These are phyloP conservation scores for Dendrolimus pini DNA, from an alignment of 2,888 invertebrate genomes.

Conservation along the genomic window DNA sequence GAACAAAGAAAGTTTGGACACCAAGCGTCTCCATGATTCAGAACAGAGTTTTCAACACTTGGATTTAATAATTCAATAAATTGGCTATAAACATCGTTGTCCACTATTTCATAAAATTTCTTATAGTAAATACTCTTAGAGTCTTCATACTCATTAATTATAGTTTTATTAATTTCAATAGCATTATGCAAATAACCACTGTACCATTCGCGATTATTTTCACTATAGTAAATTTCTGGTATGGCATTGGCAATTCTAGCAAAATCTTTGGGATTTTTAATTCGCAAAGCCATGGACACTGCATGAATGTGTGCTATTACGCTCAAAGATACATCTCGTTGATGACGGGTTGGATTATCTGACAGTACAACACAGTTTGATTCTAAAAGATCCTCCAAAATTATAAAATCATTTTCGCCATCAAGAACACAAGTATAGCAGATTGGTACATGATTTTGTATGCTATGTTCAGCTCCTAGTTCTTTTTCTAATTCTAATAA, in stretches of 20 bases:
- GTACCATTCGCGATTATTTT: slow-evolving; percentile 35
- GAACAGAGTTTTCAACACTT: slow-evolving; percentile 24
- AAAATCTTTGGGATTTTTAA: slow-evolving; percentile 31
- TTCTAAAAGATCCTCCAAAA: slow-evolving; percentile 40
- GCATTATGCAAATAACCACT: slow-evolving; percentile 30
- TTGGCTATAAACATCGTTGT: slow-evolving; percentile 32
- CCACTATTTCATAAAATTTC: slow-evolving; percentile 29
- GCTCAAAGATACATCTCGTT: slow-evolving; percentile 30
- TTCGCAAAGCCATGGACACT: slow-evolving; percentile 34
- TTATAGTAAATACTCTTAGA: slow-evolving; percentile 31
- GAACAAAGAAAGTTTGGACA: slow-evolving; percentile 38
- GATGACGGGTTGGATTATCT: slow-evolving; percentile 19
- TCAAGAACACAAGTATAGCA: slow-evolving; percentile 34
- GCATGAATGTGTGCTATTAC: slow-evolving; percentile 45
- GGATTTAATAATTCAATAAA: slow-evolving; percentile 21
- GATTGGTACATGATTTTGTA: slow-evolving; percentile 30
- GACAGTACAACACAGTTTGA: slow-evolving; percentile 22
- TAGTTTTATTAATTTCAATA: slow-evolving; percentile 28
- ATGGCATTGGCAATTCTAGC: slow-evolving; percentile 22
- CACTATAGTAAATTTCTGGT: slow-evolving; percentile 34
- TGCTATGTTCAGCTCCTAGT: slow-evolving; percentile 30
- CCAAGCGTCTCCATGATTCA: slow-evolving; percentile 51
- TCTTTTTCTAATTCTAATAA: slow-evolving; percentile 29
- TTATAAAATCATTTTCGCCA: slow-evolving; percentile 36
- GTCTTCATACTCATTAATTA: slow-evolving; percentile 30